Percentiles rank a stretch among this genome's conserved stretches.
Evolutionary conservation across 2,888 invertebrate genomes (phyloP).

Genomic region (Empis stercorea): DNA sequence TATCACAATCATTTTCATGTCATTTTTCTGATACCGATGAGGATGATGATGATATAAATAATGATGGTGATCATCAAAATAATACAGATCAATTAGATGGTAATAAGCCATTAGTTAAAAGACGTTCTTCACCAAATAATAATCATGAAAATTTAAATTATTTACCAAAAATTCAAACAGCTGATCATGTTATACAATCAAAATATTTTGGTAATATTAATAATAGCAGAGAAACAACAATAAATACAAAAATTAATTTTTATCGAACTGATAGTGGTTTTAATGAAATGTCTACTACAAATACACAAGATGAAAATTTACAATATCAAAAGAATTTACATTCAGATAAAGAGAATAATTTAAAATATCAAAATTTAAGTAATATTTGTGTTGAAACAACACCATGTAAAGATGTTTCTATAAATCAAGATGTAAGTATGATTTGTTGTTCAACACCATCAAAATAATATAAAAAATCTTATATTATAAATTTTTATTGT

Average conservation of each 20-base stretch:
- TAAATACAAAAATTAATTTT: conserved; percentile 12
- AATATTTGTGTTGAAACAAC: neutral
- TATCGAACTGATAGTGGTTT: conserved; percentile 33
- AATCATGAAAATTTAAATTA: neutral
- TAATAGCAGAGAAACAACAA: neutral
- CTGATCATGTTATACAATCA: neutral
- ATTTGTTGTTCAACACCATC: conserved; percentile 15
- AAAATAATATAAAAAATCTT: conserved; percentile 2
- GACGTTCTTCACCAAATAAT: neutral
- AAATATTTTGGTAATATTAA: neutral
- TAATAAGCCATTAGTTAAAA: conserved; percentile 1
- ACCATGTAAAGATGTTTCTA: neutral
- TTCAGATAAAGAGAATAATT: neutral
- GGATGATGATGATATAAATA: conserved; percentile 9
- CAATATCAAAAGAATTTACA: neutral
- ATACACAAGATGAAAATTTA: conserved; percentile 12
- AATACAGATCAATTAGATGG: neutral
- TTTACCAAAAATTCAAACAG: neutral
- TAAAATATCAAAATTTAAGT: conserved; percentile 1
- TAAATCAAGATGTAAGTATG: conserved; percentile 13
- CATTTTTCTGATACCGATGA: conserved; percentile 20
- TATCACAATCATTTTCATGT: conserved; percentile 31
- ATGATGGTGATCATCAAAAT: conserved; percentile 1
- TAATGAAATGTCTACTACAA: conserved; percentile 29
- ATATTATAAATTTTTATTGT: too few species aligned